These are phyloP conservation scores for Enteromius argenteus DNA, from an alignment of 2,797 vertebrate genomes.

Conservation along the genomic window DNA sequence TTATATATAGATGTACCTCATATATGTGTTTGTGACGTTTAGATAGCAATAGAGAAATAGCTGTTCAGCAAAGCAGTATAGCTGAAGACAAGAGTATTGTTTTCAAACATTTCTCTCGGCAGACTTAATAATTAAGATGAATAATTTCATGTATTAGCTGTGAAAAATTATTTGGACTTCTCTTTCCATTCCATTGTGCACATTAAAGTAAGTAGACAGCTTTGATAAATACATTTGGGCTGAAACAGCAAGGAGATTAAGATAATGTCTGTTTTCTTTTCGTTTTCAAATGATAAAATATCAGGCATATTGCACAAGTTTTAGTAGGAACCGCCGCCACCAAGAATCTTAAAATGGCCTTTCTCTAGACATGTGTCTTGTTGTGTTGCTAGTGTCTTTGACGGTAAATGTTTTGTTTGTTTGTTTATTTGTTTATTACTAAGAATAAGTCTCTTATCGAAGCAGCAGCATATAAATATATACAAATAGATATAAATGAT, in stretches of 20 bases:
- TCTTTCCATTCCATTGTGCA: conserved; percentile 37
- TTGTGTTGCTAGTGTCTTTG: conserved; percentile 78
- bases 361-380: conserved; percentile 69
- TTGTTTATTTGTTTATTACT: conserved; percentile 68
- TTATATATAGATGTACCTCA: conserved; percentile 71
- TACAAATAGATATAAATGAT: conserved; percentile 73
- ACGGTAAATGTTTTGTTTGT: conserved; percentile 71
- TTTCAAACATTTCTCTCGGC: conserved; percentile 65
- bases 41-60: conserved; percentile 75
- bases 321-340: conserved; percentile 55
- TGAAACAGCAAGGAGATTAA: conserved; percentile 34
- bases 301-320: conserved; percentile 35
- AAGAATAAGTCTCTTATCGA: conserved; percentile 76
- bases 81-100: conserved; percentile 61
- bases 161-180: conserved; percentile 45
- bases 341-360: conserved; percentile 42
- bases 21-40: conserved; percentile 77
- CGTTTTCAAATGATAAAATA: conserved; percentile 59
- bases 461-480: conserved; percentile 75
- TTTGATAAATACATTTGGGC: conserved; percentile 40
- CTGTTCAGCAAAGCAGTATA: conserved; percentile 73
- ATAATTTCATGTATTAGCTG: conserved; percentile 48
- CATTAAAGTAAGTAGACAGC: conserved; percentile 39
- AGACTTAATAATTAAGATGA: conserved; percentile 58
- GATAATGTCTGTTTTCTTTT: conserved; percentile 52